These are phyloP conservation scores for Pristionchus mayeri DNA, from an alignment of 2,888 invertebrate genomes.

Conservation along the genomic window DNA sequence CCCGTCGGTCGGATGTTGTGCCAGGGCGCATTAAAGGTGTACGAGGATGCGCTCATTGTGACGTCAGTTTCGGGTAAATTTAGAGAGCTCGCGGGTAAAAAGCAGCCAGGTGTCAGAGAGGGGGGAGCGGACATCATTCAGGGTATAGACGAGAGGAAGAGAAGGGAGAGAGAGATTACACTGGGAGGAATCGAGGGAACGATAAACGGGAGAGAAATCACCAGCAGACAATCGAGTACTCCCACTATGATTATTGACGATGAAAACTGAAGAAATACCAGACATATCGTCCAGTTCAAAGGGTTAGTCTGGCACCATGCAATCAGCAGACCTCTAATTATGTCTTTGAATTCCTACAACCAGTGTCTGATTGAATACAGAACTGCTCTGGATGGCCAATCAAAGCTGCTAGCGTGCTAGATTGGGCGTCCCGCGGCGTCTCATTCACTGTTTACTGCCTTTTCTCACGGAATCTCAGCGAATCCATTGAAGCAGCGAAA, in stretches of 20 bases:
- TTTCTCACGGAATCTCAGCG: background rate
- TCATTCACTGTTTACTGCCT: background rate
- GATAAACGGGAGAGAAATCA: background rate
- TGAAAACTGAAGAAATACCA: too few relatives aligned
- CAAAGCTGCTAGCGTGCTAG: too few relatives aligned
- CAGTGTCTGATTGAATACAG: too few relatives aligned
- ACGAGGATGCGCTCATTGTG: too few relatives aligned
- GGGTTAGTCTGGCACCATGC: too few relatives aligned
- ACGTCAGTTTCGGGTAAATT: conserved; percentile 4
- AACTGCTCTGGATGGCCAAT: too few relatives aligned
- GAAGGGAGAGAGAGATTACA: background rate
- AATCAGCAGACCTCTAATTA: too few relatives aligned
- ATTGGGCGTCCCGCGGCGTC: too few relatives aligned
- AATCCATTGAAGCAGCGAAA: background rate
- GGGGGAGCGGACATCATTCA: conserved; percentile 19
- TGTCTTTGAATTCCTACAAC: too few relatives aligned
- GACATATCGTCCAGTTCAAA: too few relatives aligned
- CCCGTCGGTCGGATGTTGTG: too few relatives aligned
- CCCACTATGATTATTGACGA: background rate
- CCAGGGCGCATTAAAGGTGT: too few relatives aligned
- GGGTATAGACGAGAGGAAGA: conserved; percentile 6
- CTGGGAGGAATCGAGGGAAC: background rate
- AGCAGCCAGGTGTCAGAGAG: conserved; percentile 6
- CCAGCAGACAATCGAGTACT: background rate
- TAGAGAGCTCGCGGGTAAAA: background rate